These are phyloP conservation scores for Campoplex nolae DNA, from an alignment of 2,888 invertebrate genomes.

Conservation along the genomic window DNA sequence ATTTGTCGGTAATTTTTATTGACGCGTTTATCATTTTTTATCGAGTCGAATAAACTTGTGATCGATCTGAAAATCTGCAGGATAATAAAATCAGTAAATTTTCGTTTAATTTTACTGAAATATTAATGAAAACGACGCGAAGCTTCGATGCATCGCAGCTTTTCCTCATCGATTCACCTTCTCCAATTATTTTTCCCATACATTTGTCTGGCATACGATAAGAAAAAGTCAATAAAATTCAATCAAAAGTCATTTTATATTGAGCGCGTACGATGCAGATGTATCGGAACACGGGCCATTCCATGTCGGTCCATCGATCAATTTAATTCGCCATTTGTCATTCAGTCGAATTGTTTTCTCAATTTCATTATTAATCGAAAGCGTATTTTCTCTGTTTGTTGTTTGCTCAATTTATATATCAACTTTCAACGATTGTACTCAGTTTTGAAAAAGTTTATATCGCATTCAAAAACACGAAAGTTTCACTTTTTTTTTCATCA, in stretches of 20 bases:
- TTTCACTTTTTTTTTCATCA: no score
- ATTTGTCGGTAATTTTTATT: neutral
- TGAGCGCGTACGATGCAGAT: neutral
- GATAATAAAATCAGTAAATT: neutral
- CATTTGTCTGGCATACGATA: neutral
- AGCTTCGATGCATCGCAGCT: neutral
- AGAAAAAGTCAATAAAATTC: slow-evolving; percentile 8
- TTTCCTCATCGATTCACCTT: neutral
- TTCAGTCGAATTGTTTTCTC: neutral
- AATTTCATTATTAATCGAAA: neutral
- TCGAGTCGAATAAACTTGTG: neutral
- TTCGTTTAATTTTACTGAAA: neutral
- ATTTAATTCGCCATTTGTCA: neutral
- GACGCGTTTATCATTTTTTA: neutral
- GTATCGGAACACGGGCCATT: neutral
- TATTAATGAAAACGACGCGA: neutral
- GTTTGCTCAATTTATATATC: neutral
- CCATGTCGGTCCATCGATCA: neutral
- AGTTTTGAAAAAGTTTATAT: neutral
- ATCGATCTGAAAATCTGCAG: neutral
- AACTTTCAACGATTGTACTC: neutral
- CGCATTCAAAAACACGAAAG: neutral
- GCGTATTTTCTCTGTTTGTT: neutral
- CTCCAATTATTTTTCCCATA: neutral
- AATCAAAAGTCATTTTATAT: neutral